Percentiles rank a stretch among this genome's conserved stretches.
phyloP scores from a whole-genome alignment of 2,113 vertebrate genomes.

The Gavia stellata region DNA sequence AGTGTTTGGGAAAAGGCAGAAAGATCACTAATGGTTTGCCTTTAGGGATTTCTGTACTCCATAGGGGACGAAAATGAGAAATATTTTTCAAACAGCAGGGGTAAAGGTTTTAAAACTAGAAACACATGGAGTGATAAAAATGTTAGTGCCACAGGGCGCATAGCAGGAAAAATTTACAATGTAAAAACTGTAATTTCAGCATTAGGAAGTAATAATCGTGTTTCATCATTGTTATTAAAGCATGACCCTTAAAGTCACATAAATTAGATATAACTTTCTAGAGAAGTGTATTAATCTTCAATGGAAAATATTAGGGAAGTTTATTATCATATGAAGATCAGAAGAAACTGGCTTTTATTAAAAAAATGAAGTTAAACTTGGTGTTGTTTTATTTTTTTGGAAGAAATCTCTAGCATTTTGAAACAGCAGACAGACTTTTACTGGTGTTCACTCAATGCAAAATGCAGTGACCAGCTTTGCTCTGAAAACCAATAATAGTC shows the following conservation, averaged over 20 bases:
- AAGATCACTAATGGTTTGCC: conserved; percentile 99
- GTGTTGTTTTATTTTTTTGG: background rate
- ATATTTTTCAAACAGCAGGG: conserved; percentile 99
- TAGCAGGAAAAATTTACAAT: conserved; percentile 90
- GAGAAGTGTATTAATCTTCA: conserved; percentile 85
- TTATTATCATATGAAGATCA: conserved; percentile 72
- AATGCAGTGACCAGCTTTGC: background rate
- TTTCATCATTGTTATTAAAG: conserved; percentile 99
- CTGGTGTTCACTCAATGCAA: conserved; percentile 34
- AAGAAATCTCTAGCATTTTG: conserved; percentile 24
- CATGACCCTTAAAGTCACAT: conserved; percentile 93
- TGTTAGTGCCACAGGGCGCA: conserved; percentile 99
- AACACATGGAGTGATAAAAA: conserved; percentile 99
- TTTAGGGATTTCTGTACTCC: conserved; percentile 99
- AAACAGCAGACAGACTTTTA: conserved; percentile 43
- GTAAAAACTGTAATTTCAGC: conserved; percentile 99
- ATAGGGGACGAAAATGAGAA: conserved; percentile 99
- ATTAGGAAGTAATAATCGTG: conserved; percentile 99
- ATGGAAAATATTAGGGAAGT: conserved; percentile 77
- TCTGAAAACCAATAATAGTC: background rate
- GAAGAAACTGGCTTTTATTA: conserved; percentile 30
- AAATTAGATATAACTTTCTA: conserved; percentile 87
- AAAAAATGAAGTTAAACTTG: conserved; percentile 36
- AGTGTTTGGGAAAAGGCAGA: conserved; percentile 98
- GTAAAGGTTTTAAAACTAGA: conserved; percentile 99